These are phyloP conservation scores for Salticus scenicus DNA, from an alignment of 2,888 invertebrate genomes.

Conservation along the genomic window DNA sequence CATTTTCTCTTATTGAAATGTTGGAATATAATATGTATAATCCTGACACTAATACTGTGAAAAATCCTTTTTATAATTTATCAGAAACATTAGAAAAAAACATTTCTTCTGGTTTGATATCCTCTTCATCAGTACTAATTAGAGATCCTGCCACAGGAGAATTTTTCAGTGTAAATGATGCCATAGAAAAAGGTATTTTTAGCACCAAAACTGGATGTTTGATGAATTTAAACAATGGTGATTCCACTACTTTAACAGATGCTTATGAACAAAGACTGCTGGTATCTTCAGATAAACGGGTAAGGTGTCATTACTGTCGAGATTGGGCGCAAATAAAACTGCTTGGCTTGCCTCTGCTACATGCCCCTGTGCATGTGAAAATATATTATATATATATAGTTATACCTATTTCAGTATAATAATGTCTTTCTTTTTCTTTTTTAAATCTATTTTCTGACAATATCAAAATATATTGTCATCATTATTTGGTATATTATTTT, in stretches of 20 bases:
- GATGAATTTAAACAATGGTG: constrained; percentile 84
- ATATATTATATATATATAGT: constrained; percentile 35
- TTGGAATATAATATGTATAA: constrained; percentile 88
- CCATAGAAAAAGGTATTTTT: constrained; percentile 75
- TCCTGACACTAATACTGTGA: constrained; percentile 85
- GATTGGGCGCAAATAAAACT: constrained; percentile 65
- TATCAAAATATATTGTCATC: neutral
- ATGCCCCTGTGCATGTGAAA: constrained; percentile 68
- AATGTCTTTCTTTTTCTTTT: neutral
- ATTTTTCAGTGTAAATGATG: constrained; percentile 74
- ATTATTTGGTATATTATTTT: neutral
- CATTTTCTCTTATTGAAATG: constrained; percentile 87
- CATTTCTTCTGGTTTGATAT: constrained; percentile 84
- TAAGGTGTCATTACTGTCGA: constrained; percentile 80
- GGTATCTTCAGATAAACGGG: constrained; percentile 93
- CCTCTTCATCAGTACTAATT: constrained; percentile 79
- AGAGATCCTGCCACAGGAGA: constrained; percentile 85
- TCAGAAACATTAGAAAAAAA: constrained; percentile 85
- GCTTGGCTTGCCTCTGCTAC: constrained; percentile 69
- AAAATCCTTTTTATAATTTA: constrained; percentile 86
- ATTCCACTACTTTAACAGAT: constrained; percentile 86
- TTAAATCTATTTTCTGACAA: neutral
- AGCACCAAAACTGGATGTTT: constrained; percentile 80
- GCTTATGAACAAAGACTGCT: constrained; percentile 91
- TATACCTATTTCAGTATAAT: constrained; percentile 12